Percentiles rank a stretch among this genome's conserved stretches.
These are phyloP conservation scores for Xiphorhynchus elegans DNA, from an alignment of 2,113 vertebrate genomes.

Conservation along the genomic window DNA sequence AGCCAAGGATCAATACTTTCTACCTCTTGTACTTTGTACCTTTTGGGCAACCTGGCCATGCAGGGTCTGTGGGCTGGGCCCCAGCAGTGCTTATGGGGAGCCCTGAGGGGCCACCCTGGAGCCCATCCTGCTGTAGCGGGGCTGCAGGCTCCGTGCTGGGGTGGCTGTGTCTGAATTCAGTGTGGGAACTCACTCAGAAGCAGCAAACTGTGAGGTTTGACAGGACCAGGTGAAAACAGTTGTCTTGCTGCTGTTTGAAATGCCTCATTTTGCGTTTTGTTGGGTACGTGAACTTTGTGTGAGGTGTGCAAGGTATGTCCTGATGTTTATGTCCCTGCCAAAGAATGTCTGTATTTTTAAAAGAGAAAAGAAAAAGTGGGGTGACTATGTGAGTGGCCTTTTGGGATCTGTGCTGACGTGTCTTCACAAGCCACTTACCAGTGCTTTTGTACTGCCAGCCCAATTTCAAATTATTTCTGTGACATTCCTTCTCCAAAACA, in stretches of 20 bases:
- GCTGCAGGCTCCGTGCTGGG: rapidly evolving
- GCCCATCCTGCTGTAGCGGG: rapidly evolving
- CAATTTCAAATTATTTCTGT: background rate
- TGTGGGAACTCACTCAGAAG: background rate
- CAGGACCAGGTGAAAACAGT: background rate
- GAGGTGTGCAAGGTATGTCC: background rate
- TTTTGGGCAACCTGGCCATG: rapidly evolving
- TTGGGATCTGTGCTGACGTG: background rate
- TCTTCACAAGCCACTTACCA: background rate
- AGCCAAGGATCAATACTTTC: rapidly evolving
- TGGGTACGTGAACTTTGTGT: background rate
- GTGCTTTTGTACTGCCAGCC: background rate
- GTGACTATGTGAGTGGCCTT: background rate
- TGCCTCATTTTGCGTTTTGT: background rate
- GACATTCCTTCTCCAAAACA: background rate
- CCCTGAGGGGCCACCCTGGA: rapidly evolving
- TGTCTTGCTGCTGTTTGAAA: background rate
- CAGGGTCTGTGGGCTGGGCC: rapidly evolving
- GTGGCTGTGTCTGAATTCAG: rapidly evolving
- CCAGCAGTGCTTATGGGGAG: rapidly evolving
- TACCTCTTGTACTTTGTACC: too few species aligned
- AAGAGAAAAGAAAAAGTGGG: background rate
- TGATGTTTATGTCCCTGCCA: background rate
- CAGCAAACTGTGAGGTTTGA: rapidly evolving
- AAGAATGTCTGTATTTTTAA: background rate